Percentiles rank a stretch among this genome's conserved stretches.
These are phyloP conservation scores for Rhynchotus rufescens DNA, from an alignment of 2,797 vertebrate species.

Conservation along the genomic window DNA sequence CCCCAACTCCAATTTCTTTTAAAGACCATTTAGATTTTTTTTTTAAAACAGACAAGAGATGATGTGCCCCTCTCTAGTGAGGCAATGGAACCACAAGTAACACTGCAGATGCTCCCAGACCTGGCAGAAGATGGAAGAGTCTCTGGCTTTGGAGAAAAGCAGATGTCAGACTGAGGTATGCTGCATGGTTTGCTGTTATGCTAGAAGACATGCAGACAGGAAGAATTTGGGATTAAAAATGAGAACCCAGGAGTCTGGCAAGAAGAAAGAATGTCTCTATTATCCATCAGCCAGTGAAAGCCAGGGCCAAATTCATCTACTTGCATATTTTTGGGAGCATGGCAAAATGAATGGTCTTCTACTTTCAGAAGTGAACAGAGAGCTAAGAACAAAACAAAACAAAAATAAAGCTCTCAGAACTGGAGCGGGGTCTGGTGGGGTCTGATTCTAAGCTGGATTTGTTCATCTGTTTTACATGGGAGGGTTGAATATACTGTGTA, in stretches of 20 bases:
- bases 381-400: rapidly evolving
- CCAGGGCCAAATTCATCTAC: neutral
- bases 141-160: neutral
- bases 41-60: neutral
- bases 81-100: neutral
- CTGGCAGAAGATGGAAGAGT: neutral
- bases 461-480: neutral
- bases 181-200: neutral
- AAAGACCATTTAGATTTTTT: neutral
- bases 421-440: neutral
- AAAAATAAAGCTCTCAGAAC: neutral
- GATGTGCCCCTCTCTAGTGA: neutral
- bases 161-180: neutral
- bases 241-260: neutral
- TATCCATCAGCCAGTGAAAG: neutral
- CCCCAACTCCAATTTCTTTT: too few species aligned
- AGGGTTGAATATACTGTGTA: neutral
- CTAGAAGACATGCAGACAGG: neutral
- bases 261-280: neutral
- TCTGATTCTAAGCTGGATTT: neutral
- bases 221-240: neutral
- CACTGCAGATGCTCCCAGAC: neutral
- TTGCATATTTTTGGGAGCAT: neutral
- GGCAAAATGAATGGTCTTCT: neutral
- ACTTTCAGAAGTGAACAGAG: rapidly evolving